Evolutionary conservation across 2,797 vertebrate species (phyloP).

Genomic region (Ciconia nigra): DNA sequence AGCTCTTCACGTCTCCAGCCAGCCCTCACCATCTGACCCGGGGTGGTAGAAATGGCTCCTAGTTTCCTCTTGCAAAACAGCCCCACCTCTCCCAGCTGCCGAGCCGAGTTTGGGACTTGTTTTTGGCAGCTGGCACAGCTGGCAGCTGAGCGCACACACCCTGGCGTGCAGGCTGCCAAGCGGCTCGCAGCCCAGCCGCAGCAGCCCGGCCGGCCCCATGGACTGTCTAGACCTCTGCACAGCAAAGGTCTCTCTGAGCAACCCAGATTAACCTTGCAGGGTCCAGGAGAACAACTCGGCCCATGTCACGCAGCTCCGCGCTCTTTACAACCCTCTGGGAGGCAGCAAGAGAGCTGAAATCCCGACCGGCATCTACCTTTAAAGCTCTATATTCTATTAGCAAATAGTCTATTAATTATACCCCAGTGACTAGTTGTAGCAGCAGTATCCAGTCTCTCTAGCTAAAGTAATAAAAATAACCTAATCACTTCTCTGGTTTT

Average conservation of each 20-base stretch:
- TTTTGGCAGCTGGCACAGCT: neutral
- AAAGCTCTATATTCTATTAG: neutral
- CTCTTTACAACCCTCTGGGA: neutral
- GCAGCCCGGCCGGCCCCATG: neutral
- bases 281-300: neutral
- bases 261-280: rapidly evolving
- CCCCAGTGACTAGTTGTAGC: neutral
- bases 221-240: neutral
- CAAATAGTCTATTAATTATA: neutral
- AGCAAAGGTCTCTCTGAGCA: neutral
- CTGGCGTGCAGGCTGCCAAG: neutral
- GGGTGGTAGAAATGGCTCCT: neutral
- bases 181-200: neutral
- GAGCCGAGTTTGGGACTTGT: neutral
- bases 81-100: neutral
- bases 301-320: rapidly evolving
- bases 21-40: neutral
- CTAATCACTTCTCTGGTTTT: constrained; percentile 8
- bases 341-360: neutral
- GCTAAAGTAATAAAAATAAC: constrained; percentile 47
- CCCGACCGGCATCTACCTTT: neutral
- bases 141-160: rapidly evolving
- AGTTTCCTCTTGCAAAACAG: neutral
- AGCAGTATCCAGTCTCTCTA: neutral
- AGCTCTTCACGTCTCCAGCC: neutral